A percentile compares a stretch with the other conserved stretches of the same genome.
Conservation (phyloP, 2,113 vertebrate species). For the Phasianus colchicus region DNA sequence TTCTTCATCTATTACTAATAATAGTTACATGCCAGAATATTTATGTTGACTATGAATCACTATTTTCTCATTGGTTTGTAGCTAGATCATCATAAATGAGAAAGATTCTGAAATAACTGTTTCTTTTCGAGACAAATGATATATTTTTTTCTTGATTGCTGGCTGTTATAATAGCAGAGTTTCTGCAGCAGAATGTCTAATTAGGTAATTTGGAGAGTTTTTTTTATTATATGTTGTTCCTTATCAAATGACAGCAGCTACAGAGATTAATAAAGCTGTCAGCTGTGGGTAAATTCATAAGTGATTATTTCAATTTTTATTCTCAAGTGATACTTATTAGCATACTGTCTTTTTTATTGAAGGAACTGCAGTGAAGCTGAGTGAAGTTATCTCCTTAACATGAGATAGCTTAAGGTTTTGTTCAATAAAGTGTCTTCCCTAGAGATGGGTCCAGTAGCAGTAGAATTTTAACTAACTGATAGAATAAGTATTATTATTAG, state of each 20-base stretch:
- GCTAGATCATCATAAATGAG: conserved; percentile 16
- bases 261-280: conserved; percentile 77
- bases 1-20: conserved; percentile 11
- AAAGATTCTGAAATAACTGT: conserved; percentile 3
- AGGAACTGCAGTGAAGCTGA: neutral
- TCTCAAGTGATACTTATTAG: conserved; percentile 62
- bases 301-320: conserved; percentile 66
- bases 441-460: neutral
- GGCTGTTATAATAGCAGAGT: conserved; percentile 37
- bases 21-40: neutral
- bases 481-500: neutral
- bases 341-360: conserved; percentile 45
- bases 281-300: conserved; percentile 67
- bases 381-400: conserved; percentile 36
- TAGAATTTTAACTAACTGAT: conserved; percentile 35
- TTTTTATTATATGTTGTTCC: conserved; percentile 70
- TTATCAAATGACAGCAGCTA: conserved; percentile 77
- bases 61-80: conserved; percentile 20
- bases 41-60: neutral
- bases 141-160: conserved; percentile 69
- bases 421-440: conserved; percentile 6
- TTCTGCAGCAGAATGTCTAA: conserved; percentile 69
- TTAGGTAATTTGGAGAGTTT: conserved; percentile 68
- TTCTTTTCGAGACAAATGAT: conserved; percentile 50
- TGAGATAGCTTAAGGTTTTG: conserved; percentile 14